A percentile compares a stretch with the other conserved stretches of the same genome.
Evolutionary conservation across 2,797 vertebrate species (phyloP).

Genomic region (Sandelia bainsii): DNA sequence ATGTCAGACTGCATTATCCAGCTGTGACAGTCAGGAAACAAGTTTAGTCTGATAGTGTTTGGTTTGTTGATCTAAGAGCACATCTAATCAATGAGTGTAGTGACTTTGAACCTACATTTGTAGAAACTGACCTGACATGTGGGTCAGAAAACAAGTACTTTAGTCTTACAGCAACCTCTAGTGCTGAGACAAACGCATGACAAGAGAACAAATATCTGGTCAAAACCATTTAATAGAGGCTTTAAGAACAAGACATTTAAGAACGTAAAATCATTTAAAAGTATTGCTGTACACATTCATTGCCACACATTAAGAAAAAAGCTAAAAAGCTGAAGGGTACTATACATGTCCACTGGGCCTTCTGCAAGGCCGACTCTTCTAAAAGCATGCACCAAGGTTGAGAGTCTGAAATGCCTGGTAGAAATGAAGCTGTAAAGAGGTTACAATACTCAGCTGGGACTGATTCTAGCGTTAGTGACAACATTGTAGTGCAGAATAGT

Average conservation of each 20-base stretch:
- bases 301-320: constrained; percentile 12
- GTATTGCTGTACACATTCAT: constrained; percentile 60
- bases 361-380: background rate
- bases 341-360: background rate
- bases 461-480: background rate
- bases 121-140: no score
- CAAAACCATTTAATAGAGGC: constrained; percentile 67
- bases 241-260: constrained; percentile 47
- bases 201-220: constrained; percentile 9
- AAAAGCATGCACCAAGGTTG: constrained; percentile 24
- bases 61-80: no score
- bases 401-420: background rate
- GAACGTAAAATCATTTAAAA: constrained; percentile 44
- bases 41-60: no score
- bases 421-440: background rate
- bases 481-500: background rate
- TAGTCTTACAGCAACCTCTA: constrained; percentile 35
- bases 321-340: background rate
- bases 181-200: background rate
- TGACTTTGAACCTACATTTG: no score
- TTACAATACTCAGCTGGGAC: background rate
- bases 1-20: no score
- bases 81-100: no score
- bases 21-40: no score
- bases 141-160: no score